Evolutionary conservation across 2,888 invertebrate species (phyloP).

Genomic region (Gymnocheta viridis): DNA sequence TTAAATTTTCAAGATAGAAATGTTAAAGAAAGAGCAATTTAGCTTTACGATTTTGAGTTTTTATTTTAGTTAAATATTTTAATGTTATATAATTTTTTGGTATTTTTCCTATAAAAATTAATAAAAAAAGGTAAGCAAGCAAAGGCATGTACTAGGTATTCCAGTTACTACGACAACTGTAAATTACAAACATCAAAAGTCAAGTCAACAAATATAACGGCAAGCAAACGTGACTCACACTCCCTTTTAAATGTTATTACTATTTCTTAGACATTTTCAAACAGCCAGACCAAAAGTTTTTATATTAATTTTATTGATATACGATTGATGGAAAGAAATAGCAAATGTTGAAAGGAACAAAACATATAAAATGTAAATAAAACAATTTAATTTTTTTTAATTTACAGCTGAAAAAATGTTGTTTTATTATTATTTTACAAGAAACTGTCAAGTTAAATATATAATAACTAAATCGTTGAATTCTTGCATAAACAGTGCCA

Average conservation of each 20-base stretch:
- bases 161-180: constrained; percentile 51
- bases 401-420: too few species aligned
- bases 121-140: not conserved
- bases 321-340: too few species aligned
- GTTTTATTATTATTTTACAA: too few species aligned
- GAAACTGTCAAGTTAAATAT: too few species aligned
- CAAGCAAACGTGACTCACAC: not conserved
- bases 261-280: not conserved
- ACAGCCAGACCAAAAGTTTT: not conserved
- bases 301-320: not conserved
- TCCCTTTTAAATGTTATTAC: not conserved
- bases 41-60: not conserved
- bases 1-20: not conserved
- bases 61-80: not conserved
- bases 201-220: constrained; percentile 38
- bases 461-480: too few species aligned
- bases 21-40: constrained; percentile 5
- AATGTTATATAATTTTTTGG: not conserved
- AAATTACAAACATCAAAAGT: not conserved
- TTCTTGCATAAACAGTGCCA: too few species aligned
- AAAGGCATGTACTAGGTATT: not conserved
- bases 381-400: too few species aligned
- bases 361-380: too few species aligned
- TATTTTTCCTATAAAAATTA: not conserved
- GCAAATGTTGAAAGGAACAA: too few species aligned